Evolutionary conservation across 2,797 vertebrate genomes (phyloP).

Genomic region (Orestias chungarensis): DNA sequence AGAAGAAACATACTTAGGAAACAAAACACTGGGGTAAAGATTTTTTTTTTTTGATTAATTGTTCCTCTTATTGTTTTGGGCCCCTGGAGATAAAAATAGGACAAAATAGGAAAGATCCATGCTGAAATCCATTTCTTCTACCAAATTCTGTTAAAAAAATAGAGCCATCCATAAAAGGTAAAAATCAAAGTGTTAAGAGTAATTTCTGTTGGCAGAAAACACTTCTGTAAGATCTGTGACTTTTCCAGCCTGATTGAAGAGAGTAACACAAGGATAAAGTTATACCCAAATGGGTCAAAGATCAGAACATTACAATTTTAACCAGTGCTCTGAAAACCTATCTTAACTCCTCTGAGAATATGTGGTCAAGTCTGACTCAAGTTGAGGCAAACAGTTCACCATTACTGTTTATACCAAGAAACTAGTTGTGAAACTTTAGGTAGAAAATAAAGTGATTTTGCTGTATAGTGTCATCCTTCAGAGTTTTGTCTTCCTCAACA

Average conservation of each 20-base stretch:
- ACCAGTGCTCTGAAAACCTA: background rate
- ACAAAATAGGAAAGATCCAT: too few species aligned
- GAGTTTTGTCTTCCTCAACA: slow-evolving; percentile 1
- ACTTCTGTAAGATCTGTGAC: background rate
- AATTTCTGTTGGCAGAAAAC: background rate
- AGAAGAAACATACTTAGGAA: background rate
- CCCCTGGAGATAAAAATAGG: background rate
- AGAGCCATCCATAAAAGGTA: background rate
- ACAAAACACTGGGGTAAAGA: background rate
- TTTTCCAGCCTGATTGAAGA: background rate
- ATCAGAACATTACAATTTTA: background rate
- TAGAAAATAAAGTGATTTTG: background rate
- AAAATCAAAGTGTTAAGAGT: background rate
- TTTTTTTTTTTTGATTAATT: background rate
- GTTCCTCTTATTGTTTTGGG: background rate
- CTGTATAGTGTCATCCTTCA: background rate
- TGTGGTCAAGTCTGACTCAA: background rate
- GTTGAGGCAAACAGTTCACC: background rate
- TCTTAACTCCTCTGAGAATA: background rate
- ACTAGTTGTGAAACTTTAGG: background rate
- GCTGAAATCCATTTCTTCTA: too few species aligned
- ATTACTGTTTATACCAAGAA: background rate
- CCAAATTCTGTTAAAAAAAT: background rate
- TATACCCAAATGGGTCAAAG: background rate
- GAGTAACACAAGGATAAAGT: too few species aligned